Base-by-base conservation (phyloP, 2,888 invertebrate species). In the Pachymerium ferrugineum region DNA sequence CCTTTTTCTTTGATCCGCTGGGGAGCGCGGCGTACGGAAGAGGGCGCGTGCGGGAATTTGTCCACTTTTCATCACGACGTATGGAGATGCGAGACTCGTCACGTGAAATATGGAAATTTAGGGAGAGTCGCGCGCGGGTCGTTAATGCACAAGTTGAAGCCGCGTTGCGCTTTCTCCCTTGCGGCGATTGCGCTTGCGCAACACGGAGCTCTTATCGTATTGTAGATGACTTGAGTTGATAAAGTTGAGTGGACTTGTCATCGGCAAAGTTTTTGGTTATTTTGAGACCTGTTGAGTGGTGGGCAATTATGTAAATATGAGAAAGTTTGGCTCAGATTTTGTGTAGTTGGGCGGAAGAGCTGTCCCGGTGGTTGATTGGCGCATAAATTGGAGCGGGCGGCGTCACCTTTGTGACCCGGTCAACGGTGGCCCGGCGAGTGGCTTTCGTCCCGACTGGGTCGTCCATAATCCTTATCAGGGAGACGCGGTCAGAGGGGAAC, bases 401-500 rank as follows among this genome's bases (percentile, higher is more conserved):
- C 35, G 71, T 33, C 38, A 35, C 38, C 28, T 25, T n/a, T 28
- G 62, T 62, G 62, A 62, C 62, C 62, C 5, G 62, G 62, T 62
- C 62, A 25, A 62, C 25, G 38, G 38, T 38, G 16, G 38, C 38
- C 35, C 29, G 54, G 42, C 29, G 22, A 47, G 33, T 31, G 33
- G 33, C 30, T 69, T 69, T n/a, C 70, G 70, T 33, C 70, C 47
- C 72, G 29, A 31, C 67, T 31, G 67, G 22, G 68, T 33, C 73
- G 68, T 73, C 73, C 73, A 68, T 73, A 73, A 73, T 68, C 73
- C 73, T 73, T 73, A 73, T 73, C 73, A 31, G 12, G 68, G 35
- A 31, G 72, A 29, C 54, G 22, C 35, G 35, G 71, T 22, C 71
- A 33, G 72, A 31, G 72, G 54, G 30, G 22, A 19, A 10, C 38